Evolutionary conservation across 2,797 vertebrate genomes (phyloP), one percentile per base, ranked within the genome.

Genomic region (Tenualosa ilisha): DNA sequence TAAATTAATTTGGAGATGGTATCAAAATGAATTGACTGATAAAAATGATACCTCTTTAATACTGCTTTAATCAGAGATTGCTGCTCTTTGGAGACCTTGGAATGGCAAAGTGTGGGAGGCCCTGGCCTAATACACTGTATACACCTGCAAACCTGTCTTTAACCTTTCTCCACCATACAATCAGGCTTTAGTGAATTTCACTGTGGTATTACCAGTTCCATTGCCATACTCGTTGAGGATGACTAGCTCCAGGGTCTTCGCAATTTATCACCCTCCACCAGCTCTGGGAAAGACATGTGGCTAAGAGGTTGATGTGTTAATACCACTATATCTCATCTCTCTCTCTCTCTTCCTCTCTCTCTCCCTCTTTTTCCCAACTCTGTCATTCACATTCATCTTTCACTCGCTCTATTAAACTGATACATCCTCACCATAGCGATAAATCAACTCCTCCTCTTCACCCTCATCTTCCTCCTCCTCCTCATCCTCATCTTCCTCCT

Each of bases 401-500:
- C 68, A 6, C 15, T 75, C 81, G 49, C 51, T 85, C 83, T 68
- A 40, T 91, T 89, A 46, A 68, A 83, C 72, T 83, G 89, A 92
- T 91, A 84, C 90, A 92, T 91, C 85, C 88, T 88, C 84, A 84
- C 53, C 37, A 22, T 31, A 68, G 85, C 92, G 89, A 91, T 88
- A 89, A 85, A 88, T 75, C 68, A 75, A 43, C 86, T 86, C 83
- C 88, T 91, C 12, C 6, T 72, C 65, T 91, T 91, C 83, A 88
- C 91, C n/a, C 1, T 24, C n/a, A 91, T 90, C 59, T 20, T 63
- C 63, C 26, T 65, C 24, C 24, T 12, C 65, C 31, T 40, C 13
- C 86, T 86, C 83, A 88, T 91, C n/a, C 1, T 24, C n/a, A 91
- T 90, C 59, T 20, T 63, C 63, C 26, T 65, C 24, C 24, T 12